A percentile compares a stretch with the other conserved stretches of the same genome.
Conservation (phyloP, 2,113 vertebrate genomes). For the Labeo catla region DNA sequence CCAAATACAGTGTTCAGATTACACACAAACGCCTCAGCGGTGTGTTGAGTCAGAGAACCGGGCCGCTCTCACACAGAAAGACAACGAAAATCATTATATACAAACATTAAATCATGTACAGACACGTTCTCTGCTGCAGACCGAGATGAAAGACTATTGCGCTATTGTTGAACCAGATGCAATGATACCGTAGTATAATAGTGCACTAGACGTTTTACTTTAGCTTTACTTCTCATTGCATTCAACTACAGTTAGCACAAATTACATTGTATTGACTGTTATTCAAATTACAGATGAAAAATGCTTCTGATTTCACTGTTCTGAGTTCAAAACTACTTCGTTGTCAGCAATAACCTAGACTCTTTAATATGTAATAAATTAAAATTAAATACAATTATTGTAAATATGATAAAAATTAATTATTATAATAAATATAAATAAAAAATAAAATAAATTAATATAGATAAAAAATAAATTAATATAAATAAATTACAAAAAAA, state of each 20-base stretch:
- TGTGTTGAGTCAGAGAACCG: neutral
- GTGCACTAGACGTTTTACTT: neutral
- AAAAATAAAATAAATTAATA: too few relatives aligned
- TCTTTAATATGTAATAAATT: neutral
- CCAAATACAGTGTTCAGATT: neutral
- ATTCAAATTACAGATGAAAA: too few relatives aligned
- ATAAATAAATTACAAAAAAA: too few relatives aligned
- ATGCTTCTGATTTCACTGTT: neutral
- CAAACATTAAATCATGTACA: constrained; percentile 15
- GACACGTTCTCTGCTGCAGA: constrained; percentile 38
- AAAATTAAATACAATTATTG: neutral
- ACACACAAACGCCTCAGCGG: neutral
- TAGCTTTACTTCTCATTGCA: neutral
- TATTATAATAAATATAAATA: too few relatives aligned
- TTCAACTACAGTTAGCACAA: neutral
- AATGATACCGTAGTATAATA: neutral
- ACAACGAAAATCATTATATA: constrained; percentile 24
- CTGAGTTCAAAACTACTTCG: neutral
- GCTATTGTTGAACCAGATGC: neutral
- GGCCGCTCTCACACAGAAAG: constrained; percentile 1
- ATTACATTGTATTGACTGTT: neutral
- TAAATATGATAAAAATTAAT: too few relatives aligned
- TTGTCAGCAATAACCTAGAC: neutral
- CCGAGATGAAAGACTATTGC: neutral
- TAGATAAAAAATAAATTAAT: too few relatives aligned